Evolutionary conservation across 2,113 vertebrate species (phyloP).

Genomic region (Laticauda laticaudata): DNA sequence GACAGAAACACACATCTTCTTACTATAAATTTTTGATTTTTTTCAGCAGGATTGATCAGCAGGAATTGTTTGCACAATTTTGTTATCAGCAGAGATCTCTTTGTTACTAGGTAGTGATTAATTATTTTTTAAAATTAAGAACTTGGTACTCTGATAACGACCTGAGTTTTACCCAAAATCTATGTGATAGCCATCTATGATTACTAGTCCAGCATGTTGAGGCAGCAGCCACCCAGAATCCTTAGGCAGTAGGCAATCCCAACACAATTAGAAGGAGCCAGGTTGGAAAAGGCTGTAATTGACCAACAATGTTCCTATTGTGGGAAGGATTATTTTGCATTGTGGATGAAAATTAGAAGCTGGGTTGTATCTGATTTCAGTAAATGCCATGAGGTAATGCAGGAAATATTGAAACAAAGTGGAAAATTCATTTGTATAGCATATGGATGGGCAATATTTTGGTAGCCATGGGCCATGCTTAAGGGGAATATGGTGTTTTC

Average conservation of each 20-base stretch:
- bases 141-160: background rate
- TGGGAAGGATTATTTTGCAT: background rate
- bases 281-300: background rate
- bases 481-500: background rate
- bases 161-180: background rate
- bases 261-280: background rate
- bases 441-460: background rate
- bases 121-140: background rate
- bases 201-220: background rate
- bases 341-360: background rate
- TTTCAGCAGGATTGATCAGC: background rate
- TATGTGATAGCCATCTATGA: background rate
- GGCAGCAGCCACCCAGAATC: background rate
- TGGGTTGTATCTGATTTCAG: background rate
- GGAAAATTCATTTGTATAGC: background rate
- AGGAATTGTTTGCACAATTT: background rate
- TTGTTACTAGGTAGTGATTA: background rate
- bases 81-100: background rate
- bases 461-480: background rate
- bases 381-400: background rate
- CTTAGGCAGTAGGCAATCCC: background rate
- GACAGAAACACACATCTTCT: background rate
- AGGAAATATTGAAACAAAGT: background rate
- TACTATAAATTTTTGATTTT: background rate
- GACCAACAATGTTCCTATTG: background rate